Conservation (phyloP, 2,888 invertebrate genomes). For the Oxystoma pomonae region DNA sequence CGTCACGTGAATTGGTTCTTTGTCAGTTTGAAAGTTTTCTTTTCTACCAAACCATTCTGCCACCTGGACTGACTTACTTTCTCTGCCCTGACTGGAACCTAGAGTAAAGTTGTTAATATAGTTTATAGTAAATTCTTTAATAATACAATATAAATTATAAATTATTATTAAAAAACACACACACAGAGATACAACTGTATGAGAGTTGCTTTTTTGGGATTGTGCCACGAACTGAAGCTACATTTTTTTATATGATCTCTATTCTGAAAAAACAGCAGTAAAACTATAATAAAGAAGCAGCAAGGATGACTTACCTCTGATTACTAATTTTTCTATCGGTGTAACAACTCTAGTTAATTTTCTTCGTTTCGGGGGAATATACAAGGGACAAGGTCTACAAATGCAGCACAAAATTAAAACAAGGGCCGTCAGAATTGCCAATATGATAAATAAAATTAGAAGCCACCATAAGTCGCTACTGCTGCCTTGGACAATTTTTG, state of each 20-base stretch:
- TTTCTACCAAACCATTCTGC: conserved; percentile 71
- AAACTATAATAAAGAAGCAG: not conserved
- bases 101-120: too few species aligned
- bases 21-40: conserved; percentile 65
- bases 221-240: too few species aligned
- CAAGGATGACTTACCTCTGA: conserved; percentile 55
- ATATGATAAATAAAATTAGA: conserved; percentile 68
- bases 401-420: conserved; percentile 77
- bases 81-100: conserved; percentile 56
- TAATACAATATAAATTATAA: too few species aligned
- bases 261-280: not conserved
- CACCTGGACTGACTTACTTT: conserved; percentile 74
- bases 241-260: too few species aligned
- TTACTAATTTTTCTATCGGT: conserved; percentile 57
- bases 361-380: conserved; percentile 71
- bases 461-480: conserved; percentile 70
- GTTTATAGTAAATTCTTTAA: too few species aligned
- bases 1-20: conserved; percentile 36
- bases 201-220: too few species aligned
- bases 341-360: conserved; percentile 47
- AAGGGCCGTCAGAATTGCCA: conserved; percentile 68
- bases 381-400: conserved; percentile 81
- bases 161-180: too few species aligned
- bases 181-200: too few species aligned
- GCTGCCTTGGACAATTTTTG: conserved; percentile 27